A percentile compares a stretch with the other conserved stretches of the same genome.
phyloP scores from a whole-genome alignment of 1,140 invertebrate genomes.

The Phortica variegata region DNA sequence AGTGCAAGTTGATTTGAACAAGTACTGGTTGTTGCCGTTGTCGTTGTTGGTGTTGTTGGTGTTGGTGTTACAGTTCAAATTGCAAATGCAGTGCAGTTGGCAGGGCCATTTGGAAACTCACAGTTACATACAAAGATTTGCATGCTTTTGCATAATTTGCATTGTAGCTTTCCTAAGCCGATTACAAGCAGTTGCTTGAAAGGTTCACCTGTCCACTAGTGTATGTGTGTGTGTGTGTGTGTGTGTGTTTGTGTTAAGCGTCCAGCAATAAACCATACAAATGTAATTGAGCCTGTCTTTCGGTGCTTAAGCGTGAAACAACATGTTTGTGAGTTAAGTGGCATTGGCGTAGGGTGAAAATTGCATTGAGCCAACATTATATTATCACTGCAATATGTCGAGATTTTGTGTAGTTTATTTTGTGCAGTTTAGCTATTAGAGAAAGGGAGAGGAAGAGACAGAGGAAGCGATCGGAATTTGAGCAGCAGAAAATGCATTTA shows the following conservation, averaged over 20 bases:
- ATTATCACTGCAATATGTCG: no score
- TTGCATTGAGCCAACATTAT: background rate
- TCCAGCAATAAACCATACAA: slow-evolving; percentile 13
- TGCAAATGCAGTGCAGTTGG: no score
- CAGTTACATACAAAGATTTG: no score
- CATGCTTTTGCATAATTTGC: no score
- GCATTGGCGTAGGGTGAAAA: background rate
- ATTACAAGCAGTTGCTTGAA: no score
- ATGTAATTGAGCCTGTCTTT: slow-evolving; percentile 31
- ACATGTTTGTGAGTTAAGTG: background rate
- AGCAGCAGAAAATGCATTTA: no score
- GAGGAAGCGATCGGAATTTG: slow-evolving; percentile 3
- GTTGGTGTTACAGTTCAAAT: background rate
- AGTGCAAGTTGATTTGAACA: slow-evolving; percentile 8
- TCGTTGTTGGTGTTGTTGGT: background rate
- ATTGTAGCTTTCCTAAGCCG: no score
- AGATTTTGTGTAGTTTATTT: background rate
- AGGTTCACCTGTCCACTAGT: no score
- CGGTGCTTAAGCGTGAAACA: slow-evolving; percentile 14
- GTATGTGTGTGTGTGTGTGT: no score
- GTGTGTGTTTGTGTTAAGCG: no score
- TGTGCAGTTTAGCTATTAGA: background rate
- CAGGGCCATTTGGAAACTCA: slow-evolving; percentile 15
- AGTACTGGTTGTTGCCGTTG: background rate
- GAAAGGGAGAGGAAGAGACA: background rate